A percentile compares a stretch with the other conserved stretches of the same genome.
phyloP scores from a whole-genome alignment of 2,797 vertebrate genomes.

The Danio choprae region DNA sequence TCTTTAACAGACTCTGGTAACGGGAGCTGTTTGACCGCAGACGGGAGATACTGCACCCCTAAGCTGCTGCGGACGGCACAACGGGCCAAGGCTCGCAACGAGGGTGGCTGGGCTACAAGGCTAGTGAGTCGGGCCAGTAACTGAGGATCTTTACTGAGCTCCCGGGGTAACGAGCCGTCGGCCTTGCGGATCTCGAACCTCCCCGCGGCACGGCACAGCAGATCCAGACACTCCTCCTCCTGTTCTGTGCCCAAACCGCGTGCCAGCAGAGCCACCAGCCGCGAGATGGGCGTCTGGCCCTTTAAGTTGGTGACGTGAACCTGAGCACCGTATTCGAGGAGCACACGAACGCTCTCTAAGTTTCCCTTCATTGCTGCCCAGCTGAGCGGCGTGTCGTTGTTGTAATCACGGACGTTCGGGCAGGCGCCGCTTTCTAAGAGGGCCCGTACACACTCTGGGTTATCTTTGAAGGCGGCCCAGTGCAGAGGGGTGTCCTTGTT shows the following conservation, averaged over 20 bases:
- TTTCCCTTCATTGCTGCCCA: constrained; percentile 99
- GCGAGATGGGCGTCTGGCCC: constrained; percentile 92
- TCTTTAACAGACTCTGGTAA: constrained; percentile 91
- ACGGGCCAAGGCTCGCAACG: constrained; percentile 87
- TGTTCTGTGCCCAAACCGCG: constrained; percentile 90
- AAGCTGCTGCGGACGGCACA: constrained; percentile 88
- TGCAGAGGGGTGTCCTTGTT: constrained; percentile 97
- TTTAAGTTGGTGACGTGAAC: constrained; percentile 92
- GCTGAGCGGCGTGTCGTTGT: constrained; percentile 93
- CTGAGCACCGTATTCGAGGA: constrained; percentile 92
- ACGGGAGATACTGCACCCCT: constrained; percentile 87
- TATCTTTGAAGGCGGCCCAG: constrained; percentile 98
- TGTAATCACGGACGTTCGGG: constrained; percentile 92
- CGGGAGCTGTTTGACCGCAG: constrained; percentile 90
- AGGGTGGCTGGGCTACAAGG: constrained; percentile 86
- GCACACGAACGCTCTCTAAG: constrained; percentile 91
- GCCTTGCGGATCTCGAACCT: constrained; percentile 86
- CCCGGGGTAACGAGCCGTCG: constrained; percentile 87
- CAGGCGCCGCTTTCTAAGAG: constrained; percentile 89
- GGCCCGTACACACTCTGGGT: constrained; percentile 88
- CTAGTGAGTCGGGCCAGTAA: constrained; percentile 85
- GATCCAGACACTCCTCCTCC: constrained; percentile 93
- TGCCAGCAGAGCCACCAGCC: constrained; percentile 89
- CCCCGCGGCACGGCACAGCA: constrained; percentile 88
- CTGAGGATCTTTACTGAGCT: constrained; percentile 89